These are phyloP conservation scores for Tetraneura akinire DNA, from an alignment of 1,140 invertebrate genomes.

Conservation along the genomic window DNA sequence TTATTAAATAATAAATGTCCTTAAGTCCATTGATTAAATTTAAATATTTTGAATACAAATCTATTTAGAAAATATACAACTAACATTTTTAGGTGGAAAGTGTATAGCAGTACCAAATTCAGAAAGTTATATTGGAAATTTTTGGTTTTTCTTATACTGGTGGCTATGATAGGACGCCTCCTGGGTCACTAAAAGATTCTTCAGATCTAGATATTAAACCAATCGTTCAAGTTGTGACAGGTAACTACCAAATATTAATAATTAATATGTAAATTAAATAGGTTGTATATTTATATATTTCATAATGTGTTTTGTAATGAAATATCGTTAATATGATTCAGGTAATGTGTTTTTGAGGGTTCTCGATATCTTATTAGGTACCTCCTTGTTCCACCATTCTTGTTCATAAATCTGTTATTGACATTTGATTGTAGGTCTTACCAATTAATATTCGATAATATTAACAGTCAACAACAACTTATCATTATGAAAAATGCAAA, in stretches of 20 bases:
- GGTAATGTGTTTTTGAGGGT: background rate
- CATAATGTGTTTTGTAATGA: background rate
- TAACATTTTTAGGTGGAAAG: constrained; percentile 22
- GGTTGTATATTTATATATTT: too few species aligned
- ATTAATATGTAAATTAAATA: background rate
- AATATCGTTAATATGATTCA: background rate
- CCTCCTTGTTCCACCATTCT: background rate
- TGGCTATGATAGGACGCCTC: background rate
- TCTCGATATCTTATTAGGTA: background rate
- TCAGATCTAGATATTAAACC: constrained; percentile 33
- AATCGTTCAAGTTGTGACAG: constrained; percentile 26
- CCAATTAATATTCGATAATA: background rate
- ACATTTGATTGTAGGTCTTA: background rate
- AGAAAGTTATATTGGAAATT: constrained; percentile 22
- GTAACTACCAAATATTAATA: constrained; percentile 16
- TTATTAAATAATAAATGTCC: too few species aligned
- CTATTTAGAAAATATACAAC: background rate
- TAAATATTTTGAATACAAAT: background rate
- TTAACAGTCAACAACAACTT: background rate
- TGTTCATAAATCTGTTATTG: background rate
- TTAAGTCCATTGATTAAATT: background rate
- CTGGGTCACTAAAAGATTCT: constrained; percentile 24
- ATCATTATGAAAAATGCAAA: background rate
- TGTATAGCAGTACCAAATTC: constrained; percentile 41
- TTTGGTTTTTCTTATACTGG: constrained; percentile 30